Conservation (phyloP, 2,113 vertebrate genomes). For the Amphiprion percula region DNA sequence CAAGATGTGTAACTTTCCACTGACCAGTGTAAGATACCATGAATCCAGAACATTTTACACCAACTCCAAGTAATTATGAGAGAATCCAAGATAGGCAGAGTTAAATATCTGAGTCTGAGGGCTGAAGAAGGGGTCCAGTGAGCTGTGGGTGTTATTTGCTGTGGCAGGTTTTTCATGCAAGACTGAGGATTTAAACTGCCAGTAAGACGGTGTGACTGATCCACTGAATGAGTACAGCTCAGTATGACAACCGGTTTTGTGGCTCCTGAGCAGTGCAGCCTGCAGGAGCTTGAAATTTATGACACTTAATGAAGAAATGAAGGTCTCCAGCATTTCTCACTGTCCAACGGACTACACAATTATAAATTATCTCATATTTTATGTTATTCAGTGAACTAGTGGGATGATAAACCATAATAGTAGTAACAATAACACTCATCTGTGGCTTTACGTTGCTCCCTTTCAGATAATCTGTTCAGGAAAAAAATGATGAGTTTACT, state of each 20-base stretch:
- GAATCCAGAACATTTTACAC: constrained; percentile 2
- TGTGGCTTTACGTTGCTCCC: not conserved
- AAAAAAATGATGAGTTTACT: no score
- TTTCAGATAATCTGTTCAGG: no score
- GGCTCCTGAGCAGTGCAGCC: constrained; percentile 21
- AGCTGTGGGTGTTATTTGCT: constrained; percentile 20
- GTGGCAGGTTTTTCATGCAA: constrained; percentile 40
- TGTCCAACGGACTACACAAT: constrained; percentile 25
- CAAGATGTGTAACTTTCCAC: not conserved
- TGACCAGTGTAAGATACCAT: not conserved
- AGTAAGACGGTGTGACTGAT: constrained; percentile 33
- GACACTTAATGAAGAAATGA: not conserved
- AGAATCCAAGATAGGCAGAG: not conserved
- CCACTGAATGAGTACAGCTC: constrained; percentile 27
- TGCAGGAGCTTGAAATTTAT: constrained; percentile 20
- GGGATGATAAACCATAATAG: not conserved
- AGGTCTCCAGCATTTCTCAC: not conserved
- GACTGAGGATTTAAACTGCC: constrained; percentile 14
- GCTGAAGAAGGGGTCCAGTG: not conserved
- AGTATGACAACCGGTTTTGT: constrained; percentile 16
- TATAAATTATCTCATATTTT: not conserved
- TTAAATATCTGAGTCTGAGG: not conserved
- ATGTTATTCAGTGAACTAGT: not conserved
- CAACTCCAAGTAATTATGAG: constrained; percentile 9
- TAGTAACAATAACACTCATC: not conserved